These are phyloP conservation scores for Cuculus canorus DNA, from an alignment of 2,797 vertebrate species.

Conservation along the genomic window DNA sequence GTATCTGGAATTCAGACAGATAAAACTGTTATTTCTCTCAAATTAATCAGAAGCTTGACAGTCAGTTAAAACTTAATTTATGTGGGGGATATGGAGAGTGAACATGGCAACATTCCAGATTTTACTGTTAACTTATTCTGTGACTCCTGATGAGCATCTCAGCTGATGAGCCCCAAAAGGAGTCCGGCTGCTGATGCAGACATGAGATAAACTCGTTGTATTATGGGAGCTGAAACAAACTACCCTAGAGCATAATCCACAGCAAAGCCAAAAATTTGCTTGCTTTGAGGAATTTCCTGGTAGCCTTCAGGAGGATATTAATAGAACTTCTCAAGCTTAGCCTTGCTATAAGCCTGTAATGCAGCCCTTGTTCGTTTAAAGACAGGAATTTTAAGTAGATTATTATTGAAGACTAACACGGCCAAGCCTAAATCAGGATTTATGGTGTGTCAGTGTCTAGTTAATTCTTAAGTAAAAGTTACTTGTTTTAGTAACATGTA, in stretches of 20 bases:
- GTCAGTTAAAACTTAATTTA: conserved; percentile 72
- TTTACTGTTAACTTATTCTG: conserved; percentile 56
- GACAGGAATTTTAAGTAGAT: conserved; percentile 74
- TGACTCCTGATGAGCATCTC: conserved; percentile 57
- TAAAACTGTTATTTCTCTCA: conserved; percentile 61
- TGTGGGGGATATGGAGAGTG: conserved; percentile 37
- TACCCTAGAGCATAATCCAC: conserved; percentile 30
- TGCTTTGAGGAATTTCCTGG: conserved; percentile 69
- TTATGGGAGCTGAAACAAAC: conserved; percentile 48
- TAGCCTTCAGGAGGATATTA: conserved; percentile 63
- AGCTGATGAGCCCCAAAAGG: neutral
- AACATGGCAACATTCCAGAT: conserved; percentile 57
- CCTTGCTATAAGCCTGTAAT: conserved; percentile 60
- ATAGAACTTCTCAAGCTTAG: conserved; percentile 69
- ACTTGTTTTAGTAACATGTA: neutral
- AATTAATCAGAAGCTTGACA: conserved; percentile 64
- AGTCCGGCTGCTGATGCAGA: conserved; percentile 55
- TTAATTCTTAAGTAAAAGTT: conserved; percentile 42
- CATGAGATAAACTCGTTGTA: conserved; percentile 51
- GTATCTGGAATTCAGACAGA: conserved; percentile 60
- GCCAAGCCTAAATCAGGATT: conserved; percentile 49
- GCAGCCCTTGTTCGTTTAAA: conserved; percentile 55
- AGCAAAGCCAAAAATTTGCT: conserved; percentile 50
- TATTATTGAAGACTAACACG: conserved; percentile 37
- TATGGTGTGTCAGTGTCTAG: conserved; percentile 49